phyloP scores from a whole-genome alignment of 2,888 invertebrate species.

The Megamerina dolium region DNA sequence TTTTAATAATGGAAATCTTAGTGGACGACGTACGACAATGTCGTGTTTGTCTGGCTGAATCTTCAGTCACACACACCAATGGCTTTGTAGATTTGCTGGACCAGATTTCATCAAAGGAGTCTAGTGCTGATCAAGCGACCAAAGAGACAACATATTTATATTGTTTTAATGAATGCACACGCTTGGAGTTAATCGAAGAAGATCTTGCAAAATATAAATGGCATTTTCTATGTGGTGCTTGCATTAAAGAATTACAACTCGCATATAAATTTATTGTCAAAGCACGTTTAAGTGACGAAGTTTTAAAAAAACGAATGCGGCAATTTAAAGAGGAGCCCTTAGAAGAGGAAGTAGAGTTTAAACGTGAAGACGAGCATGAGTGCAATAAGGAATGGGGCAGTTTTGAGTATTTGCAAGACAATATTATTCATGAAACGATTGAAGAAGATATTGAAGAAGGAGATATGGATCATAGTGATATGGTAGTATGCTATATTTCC shows the following conservation, averaged over 20 bases:
- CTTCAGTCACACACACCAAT: not conserved
- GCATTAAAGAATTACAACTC: slow-evolving; percentile 16
- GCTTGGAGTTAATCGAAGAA: slow-evolving; percentile 12
- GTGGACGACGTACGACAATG: slow-evolving; percentile 9
- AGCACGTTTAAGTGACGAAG: slow-evolving; percentile 17
- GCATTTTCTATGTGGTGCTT: slow-evolving; percentile 17
- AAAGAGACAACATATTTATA: slow-evolving; percentile 4
- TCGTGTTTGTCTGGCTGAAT: slow-evolving; percentile 21
- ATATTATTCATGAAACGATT: no score
- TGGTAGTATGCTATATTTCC: no score
- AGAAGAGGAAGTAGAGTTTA: not conserved
- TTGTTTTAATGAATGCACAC: slow-evolving; percentile 20
- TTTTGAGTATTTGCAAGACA: not conserved
- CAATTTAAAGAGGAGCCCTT: not conserved
- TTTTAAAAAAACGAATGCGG: slow-evolving; percentile 2
- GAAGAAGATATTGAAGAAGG: no score
- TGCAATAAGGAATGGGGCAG: not conserved
- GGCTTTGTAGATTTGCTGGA: slow-evolving; percentile 18
- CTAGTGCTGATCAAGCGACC: not conserved
- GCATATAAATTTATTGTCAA: slow-evolving; percentile 21
- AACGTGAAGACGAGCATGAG: not conserved
- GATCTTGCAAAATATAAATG: no score
- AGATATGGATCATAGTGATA: no score
- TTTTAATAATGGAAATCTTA: no score
- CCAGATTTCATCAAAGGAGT: slow-evolving; percentile 2